These are phyloP conservation scores for Heterochromis multidens DNA, from an alignment of 2,113 vertebrate species.

Conservation along the genomic window DNA sequence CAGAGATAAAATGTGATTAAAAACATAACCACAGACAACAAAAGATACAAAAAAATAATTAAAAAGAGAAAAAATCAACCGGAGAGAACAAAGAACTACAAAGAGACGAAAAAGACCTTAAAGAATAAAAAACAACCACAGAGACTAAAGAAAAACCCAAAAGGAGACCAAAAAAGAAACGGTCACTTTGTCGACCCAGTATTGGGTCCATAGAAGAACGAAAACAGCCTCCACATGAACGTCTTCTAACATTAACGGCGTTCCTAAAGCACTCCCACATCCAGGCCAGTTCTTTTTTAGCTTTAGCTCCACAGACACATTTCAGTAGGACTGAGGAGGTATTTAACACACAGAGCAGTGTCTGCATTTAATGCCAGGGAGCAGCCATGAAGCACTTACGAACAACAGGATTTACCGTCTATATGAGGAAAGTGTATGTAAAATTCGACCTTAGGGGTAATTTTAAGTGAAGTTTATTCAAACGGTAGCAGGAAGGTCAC, in stretches of 20 bases:
- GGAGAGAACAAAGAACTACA: no score
- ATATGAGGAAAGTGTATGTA: neutral
- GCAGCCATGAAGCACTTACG: neutral
- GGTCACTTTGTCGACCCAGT: no score
- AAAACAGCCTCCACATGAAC: neutral
- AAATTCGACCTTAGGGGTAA: neutral
- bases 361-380: neutral
- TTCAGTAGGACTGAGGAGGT: neutral
- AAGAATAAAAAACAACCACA: no score
- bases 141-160: no score
- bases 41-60: neutral
- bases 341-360: no score
- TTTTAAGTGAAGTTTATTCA: slow-evolving; percentile 2
- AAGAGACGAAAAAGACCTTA: neutral
- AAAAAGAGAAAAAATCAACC: neutral
- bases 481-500: slow-evolving; percentile 33
- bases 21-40: neutral
- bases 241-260: accelerated
- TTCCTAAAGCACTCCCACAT: neutral
- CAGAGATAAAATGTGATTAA: neutral
- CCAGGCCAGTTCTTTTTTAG: neutral
- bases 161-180: no score
- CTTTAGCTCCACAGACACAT: neutral
- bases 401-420: neutral
- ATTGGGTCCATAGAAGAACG: no score